Evolutionary conservation across 2,113 vertebrate genomes (phyloP), one percentile per base, ranked within the genome.

Genomic region (Poicephalus meyeri): DNA sequence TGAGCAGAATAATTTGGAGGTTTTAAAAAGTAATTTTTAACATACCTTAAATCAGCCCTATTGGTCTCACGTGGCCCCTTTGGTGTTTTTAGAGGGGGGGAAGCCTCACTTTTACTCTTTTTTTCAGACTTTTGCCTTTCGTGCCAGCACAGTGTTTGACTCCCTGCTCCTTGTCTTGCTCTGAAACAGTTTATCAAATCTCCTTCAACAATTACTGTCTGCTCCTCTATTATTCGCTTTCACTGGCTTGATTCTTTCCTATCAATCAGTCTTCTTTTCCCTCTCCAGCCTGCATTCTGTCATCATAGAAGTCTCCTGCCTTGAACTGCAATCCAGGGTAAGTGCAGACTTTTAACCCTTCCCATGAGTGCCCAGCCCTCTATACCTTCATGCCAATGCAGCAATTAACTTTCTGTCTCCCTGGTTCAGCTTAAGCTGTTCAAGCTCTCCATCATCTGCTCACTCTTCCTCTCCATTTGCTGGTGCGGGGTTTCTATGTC

Each of bases 221-320:
- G 70, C 56, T 96, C 72, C 79, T 94, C 77, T 97, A 94, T 95
- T 96, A 96, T 93, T 97, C 97, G 93, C 92, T 93, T 91, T 97
- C 96, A 93, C 92, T 77, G 41, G 61, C 86, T 60, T 94, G 65
- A 72, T 95, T 93, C 44, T 61, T 86, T 96, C 79, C 93, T 97
- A 95, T 96, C 89, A 95, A 82, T 96, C 87, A 93, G 79, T 29
- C 39, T 61, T 64, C 68, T 49, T 84, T 95, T 64, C 49, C 44
- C 55, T 96, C 55, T 91, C 86, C 83, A 93, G 37, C 52, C 55
- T 35, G 87, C 35, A 10, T 95, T 95, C 91, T 86, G 93, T 79
- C 90, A 72, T 72, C 55, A 82, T 76, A 69, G 83, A 93, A 91
- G 41, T 87, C 37, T 86, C 49, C 83, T 19, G 44, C 60, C 68